A percentile compares a stretch with the other conserved stretches of the same genome.
phyloP scores from a whole-genome alignment of 2,797 vertebrate species.

The Nannoperca obscura region DNA sequence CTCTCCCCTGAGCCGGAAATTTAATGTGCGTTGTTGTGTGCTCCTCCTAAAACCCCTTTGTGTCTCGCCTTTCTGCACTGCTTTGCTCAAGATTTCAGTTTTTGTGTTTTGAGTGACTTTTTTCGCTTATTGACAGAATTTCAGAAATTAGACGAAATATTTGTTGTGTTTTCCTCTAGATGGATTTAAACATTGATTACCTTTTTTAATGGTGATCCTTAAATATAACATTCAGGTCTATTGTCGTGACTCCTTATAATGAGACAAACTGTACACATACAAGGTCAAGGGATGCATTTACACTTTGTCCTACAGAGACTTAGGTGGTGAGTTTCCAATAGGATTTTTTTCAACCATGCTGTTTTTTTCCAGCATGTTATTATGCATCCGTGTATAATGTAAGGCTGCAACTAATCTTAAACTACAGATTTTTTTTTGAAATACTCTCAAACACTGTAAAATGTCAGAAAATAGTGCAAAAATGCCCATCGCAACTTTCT shows the following conservation, averaged over 20 bases:
- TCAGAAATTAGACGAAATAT: slow-evolving; percentile 21
- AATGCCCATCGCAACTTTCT: neutral
- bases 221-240: slow-evolving; percentile 7
- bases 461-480: neutral
- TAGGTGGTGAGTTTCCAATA: neutral
- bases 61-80: slow-evolving; percentile 33
- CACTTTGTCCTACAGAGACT: slow-evolving; percentile 36
- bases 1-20: slow-evolving; percentile 70
- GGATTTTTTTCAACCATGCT: neutral
- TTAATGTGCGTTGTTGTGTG: slow-evolving; percentile 42
- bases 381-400: neutral
- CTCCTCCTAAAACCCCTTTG: slow-evolving; percentile 68
- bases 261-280: slow-evolving; percentile 34
- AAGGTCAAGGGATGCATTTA: slow-evolving; percentile 48
- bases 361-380: neutral
- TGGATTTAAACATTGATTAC: slow-evolving; percentile 19
- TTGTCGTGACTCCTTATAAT: slow-evolving; percentile 22
- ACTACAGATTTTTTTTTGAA: neutral
- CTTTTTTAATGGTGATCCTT: neutral
- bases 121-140: neutral
- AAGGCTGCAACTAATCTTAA: neutral
- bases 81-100: slow-evolving; percentile 20
- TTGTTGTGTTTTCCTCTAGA: slow-evolving; percentile 3
- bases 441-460: neutral
- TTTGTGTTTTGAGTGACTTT: slow-evolving; percentile 17